phyloP scores from a whole-genome alignment of 2,113 vertebrate genomes.

The Strix uralensis region DNA sequence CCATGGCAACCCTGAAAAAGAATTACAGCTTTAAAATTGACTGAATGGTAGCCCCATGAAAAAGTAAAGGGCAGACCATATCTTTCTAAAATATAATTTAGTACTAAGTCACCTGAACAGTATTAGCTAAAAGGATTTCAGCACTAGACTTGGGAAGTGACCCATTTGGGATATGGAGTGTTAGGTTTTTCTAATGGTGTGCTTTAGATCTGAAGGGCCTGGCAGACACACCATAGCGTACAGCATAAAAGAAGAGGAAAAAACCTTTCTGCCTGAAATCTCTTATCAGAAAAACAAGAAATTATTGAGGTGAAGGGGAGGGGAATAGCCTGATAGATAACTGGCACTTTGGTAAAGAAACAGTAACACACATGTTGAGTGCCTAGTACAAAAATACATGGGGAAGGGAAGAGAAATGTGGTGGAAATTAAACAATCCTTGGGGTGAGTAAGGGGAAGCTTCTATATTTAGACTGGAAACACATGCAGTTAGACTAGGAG shows the following conservation, averaged over 20 bases:
- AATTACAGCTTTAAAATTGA: constrained; percentile 58
- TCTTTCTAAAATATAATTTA: constrained; percentile 71
- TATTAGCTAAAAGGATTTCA: constrained; percentile 70
- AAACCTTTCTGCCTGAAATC: constrained; percentile 17
- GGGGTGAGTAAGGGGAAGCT: neutral
- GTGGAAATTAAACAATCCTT: neutral
- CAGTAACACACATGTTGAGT: neutral
- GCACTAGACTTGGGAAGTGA: constrained; percentile 55
- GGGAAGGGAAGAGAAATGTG: neutral
- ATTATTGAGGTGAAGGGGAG: constrained; percentile 1
- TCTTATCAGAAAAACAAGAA: constrained; percentile 40
- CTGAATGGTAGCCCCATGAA: constrained; percentile 66
- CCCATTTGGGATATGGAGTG: constrained; percentile 60
- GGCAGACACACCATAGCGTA: neutral
- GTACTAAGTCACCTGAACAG: constrained; percentile 65
- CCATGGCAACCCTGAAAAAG: constrained; percentile 62
- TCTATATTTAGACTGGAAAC: neutral
- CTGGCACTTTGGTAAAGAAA: neutral
- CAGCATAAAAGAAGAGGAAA: neutral
- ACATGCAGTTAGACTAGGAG: neutral
- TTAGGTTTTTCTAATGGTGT: constrained; percentile 47
- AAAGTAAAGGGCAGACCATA: constrained; percentile 67
- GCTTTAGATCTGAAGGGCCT: constrained; percentile 46
- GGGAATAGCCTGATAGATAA: neutral
- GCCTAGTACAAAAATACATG: neutral